Evolutionary conservation across 2,113 vertebrate species (phyloP).

Genomic region (Acinonyx jubatus): DNA sequence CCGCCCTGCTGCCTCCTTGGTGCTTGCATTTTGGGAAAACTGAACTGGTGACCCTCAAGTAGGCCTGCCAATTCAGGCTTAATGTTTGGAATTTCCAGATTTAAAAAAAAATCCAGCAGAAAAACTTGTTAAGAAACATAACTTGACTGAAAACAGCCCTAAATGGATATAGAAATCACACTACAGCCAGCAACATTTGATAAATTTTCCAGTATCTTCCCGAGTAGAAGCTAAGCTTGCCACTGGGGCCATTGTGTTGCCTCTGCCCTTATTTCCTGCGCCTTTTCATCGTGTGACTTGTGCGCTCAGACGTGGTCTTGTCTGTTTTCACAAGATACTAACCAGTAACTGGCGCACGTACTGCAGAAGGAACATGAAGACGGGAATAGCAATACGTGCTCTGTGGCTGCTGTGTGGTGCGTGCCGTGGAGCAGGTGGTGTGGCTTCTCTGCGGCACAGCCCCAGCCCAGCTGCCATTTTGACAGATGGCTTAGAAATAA

Average conservation of each 20-base stretch:
- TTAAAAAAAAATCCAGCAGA: neutral
- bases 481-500: slow-evolving; percentile 34
- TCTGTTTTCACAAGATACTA: neutral
- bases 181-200: neutral
- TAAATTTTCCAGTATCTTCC: neutral
- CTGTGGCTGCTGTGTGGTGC: too few relatives aligned
- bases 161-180: neutral
- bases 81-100: neutral
- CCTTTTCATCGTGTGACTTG: neutral
- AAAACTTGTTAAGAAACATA: slow-evolving; percentile 21
- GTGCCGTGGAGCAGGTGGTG: neutral
- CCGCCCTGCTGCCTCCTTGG: neutral
- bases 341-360: neutral
- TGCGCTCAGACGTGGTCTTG: neutral
- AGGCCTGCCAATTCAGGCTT: neutral
- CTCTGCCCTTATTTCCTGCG: neutral
- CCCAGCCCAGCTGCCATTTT: neutral
- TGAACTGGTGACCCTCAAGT: neutral
- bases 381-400: too few relatives aligned
- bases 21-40: neutral
- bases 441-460: neutral
- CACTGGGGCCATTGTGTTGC: neutral
- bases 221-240: neutral
- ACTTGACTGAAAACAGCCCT: neutral
- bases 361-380: too few relatives aligned